These are phyloP conservation scores for Cactoblastis cactorum DNA, from an alignment of 2,888 invertebrate genomes.

Conservation along the genomic window DNA sequence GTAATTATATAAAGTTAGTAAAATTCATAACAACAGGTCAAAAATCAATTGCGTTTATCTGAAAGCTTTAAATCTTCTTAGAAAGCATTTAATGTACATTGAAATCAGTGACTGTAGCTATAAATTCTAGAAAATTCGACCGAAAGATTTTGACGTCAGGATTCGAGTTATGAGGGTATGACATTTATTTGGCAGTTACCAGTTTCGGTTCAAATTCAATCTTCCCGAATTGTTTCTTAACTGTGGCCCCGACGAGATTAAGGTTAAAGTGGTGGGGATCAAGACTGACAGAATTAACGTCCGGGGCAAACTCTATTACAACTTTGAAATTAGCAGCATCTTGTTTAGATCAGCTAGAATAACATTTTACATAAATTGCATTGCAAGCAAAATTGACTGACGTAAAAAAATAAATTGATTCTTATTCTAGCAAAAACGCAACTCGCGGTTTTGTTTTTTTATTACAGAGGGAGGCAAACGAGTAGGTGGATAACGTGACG, in stretches of 20 bases:
- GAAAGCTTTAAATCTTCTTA: too few relatives aligned
- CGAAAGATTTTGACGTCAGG: neutral
- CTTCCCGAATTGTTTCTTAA: conserved; percentile 13
- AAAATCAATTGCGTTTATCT: too few relatives aligned
- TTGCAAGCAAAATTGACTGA: too few relatives aligned
- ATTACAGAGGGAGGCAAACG: too few relatives aligned
- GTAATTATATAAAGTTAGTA: too few relatives aligned
- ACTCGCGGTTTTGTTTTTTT: too few relatives aligned
- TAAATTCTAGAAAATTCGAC: neutral
- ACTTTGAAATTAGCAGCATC: neutral
- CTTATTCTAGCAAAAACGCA: too few relatives aligned
- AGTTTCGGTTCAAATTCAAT: conserved; percentile 14
- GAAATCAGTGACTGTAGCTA: neutral
- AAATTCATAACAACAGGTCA: too few relatives aligned
- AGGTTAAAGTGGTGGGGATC: conserved; percentile 7
- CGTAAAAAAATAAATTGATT: too few relatives aligned
- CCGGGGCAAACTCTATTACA: neutral
- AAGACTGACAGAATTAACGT: conserved; percentile 1
- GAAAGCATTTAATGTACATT: too few relatives aligned
- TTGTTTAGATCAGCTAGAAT: neutral
- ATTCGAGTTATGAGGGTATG: conserved; percentile 12
- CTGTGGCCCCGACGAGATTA: conserved; percentile 8
- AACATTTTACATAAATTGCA: too few relatives aligned
- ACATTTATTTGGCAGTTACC: conserved; percentile 15
- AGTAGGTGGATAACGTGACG: too few relatives aligned